Evolutionary conservation across 64 coral and sea anemone genomes (phyloP).

Genomic region (Montipora efflorescens): DNA sequence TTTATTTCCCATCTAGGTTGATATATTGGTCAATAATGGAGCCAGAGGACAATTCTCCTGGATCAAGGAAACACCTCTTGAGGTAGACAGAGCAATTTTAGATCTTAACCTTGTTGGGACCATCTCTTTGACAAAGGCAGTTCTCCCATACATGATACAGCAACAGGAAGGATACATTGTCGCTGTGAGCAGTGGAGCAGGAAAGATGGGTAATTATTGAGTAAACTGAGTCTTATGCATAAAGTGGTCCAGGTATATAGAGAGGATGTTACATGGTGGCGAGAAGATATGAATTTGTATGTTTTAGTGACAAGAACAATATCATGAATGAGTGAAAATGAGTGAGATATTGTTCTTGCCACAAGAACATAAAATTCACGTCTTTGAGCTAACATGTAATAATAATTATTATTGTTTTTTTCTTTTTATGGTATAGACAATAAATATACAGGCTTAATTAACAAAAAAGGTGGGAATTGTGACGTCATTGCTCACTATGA

Average conservation of each 20-base stretch:
- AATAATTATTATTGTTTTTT: no score
- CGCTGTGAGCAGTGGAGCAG: slow-evolving; percentile 71
- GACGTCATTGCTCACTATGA: no score
- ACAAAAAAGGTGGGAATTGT: no score
- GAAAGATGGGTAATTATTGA: slow-evolving; percentile 81
- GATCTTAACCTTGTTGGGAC: slow-evolving; percentile 75
- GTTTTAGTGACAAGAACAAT: background rate
- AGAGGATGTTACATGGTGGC: no score
- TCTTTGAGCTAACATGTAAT: no score
- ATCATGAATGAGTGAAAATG: no score
- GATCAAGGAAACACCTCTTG: slow-evolving; percentile 62
- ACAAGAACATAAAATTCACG: no score
- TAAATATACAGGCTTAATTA: no score
- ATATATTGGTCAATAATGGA: slow-evolving; percentile 86
- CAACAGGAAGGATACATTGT: slow-evolving; percentile 71
- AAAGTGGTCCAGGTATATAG: background rate
- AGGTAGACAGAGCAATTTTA: slow-evolving; percentile 65
- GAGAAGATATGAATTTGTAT: background rate
- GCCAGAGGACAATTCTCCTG: slow-evolving; percentile 36
- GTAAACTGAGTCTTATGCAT: background rate
- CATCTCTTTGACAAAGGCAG: slow-evolving; percentile 85
- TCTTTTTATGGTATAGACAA: no score
- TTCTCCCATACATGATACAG: slow-evolving; percentile 83
- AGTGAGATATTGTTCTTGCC: no score
- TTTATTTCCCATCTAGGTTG: slow-evolving; percentile 1